Evolutionary conservation across 2,888 invertebrate species (phyloP), one percentile per base, ranked within the genome.

Genomic region (Panopea generosa): DNA sequence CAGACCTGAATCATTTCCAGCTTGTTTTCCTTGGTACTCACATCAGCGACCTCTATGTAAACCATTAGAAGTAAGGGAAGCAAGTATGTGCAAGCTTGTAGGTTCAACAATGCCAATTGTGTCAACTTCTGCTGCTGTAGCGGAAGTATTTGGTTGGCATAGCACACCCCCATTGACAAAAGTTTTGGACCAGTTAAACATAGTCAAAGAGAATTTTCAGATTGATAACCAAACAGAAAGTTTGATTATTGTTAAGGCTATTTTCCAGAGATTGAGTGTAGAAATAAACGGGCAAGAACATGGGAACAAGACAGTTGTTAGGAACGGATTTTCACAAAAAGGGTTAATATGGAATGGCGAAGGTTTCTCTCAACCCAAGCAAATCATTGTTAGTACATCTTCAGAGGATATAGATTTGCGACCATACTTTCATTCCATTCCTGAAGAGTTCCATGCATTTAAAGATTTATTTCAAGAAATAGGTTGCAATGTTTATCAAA

Each of bases 321-420:
- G 11, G 11, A 33, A 33, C 11, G 33, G 11, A 33, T 4, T 33
- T 11, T 33, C 6, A 7, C 40, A 1, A 0, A 33, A 67, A 11
- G 47, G 59, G 18, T 61, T 60, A 24, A 38, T 83, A 2, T 84
- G 83, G 83, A 68, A 57, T 40, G 84, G 83, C 9, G 59, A 73
- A 24, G 62, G 69, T 6, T 84, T 84, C 77, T 33, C 20, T 18
- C n/a, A 29, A 16, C 62, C 77, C 11, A 18, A 24, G 3, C 43
- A 52, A 16, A 59, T 83, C 6, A 69, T 61, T 22, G 50, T 79
- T 7, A 27, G 55, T 7, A 56, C 2, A 29, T 45, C 38, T 11
- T 3, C 11, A 11, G 57, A 60, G 2, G 73, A 79, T 55, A 47
- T 79, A 22, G 49, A 65, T 45, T 47, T 84, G 18, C 26, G 55